These are phyloP conservation scores for Dunckerocampus dactyliophorus DNA, from an alignment of 2,113 vertebrate genomes.

Conservation along the genomic window DNA sequence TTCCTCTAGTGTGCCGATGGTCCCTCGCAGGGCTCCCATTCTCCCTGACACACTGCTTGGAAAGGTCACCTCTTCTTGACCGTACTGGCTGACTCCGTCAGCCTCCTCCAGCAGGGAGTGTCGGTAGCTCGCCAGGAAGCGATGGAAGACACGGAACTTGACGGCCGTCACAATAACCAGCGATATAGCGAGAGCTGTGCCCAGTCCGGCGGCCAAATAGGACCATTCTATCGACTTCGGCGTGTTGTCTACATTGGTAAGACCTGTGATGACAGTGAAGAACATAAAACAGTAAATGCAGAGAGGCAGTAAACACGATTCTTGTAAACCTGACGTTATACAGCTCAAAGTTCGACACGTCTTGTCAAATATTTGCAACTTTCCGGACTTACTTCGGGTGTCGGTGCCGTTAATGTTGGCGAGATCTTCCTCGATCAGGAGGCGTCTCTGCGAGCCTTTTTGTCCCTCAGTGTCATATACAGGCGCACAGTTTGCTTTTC, in stretches of 20 bases:
- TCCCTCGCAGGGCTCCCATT: background rate
- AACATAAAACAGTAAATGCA: background rate
- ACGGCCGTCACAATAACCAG: background rate
- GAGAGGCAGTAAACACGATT: background rate
- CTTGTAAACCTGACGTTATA: background rate
- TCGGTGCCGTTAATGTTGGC: background rate
- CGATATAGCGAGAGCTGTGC: background rate
- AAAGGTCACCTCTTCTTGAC: background rate
- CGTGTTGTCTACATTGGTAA: background rate
- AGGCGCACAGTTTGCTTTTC: background rate
- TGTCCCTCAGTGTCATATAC: background rate
- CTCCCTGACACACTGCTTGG: background rate
- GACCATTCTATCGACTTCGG: background rate
- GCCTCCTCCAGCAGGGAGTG: conserved; percentile 8
- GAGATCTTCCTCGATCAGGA: background rate
- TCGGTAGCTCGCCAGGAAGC: conserved; percentile 14
- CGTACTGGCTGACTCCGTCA: conserved; percentile 7
- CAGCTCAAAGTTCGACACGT: background rate
- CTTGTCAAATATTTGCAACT: background rate
- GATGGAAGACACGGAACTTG: conserved; percentile 5
- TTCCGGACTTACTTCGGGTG: background rate
- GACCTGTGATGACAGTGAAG: background rate
- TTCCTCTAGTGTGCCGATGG: background rate
- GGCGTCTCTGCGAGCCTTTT: background rate
- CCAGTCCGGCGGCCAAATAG: conserved; percentile 3